Conservation (phyloP, 2,797 vertebrate genomes). For the Enteromius anoplus region DNA sequence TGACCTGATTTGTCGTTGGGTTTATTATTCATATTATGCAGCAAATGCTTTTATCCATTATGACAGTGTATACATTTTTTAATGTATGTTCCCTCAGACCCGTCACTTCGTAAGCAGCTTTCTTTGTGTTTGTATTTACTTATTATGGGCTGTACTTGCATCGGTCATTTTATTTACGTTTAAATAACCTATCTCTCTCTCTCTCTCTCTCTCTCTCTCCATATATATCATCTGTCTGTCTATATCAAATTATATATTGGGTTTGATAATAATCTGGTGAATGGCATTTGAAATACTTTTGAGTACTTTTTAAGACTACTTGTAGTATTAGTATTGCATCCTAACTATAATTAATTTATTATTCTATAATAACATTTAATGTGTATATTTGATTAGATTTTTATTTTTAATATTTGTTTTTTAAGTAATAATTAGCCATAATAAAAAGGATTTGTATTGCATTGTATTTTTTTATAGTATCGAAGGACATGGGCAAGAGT, state of each 20-base stretch:
- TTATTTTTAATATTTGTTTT: not conserved
- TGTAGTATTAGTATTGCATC: not conserved
- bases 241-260: too few relatives aligned
- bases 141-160: not conserved
- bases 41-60: not conserved
- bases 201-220: too few relatives aligned
- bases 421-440: not conserved
- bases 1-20: conserved; percentile 23
- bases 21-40: not conserved
- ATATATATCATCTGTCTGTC: too few relatives aligned
- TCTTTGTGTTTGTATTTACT: not conserved
- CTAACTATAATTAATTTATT: not conserved
- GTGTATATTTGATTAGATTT: not conserved
- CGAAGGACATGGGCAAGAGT: not conserved
- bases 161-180: not conserved
- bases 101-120: not conserved
- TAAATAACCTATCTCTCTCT: not conserved
- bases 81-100: not conserved
- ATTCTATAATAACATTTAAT: not conserved
- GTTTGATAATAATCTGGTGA: too few relatives aligned
- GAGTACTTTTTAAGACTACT: not conserved
- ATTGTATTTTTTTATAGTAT: too few relatives aligned
- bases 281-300: not conserved
- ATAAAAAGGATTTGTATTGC: not conserved
- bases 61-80: not conserved